Conservation (phyloP, 2,888 invertebrate genomes). For the Lasioglossum oenotherae region DNA sequence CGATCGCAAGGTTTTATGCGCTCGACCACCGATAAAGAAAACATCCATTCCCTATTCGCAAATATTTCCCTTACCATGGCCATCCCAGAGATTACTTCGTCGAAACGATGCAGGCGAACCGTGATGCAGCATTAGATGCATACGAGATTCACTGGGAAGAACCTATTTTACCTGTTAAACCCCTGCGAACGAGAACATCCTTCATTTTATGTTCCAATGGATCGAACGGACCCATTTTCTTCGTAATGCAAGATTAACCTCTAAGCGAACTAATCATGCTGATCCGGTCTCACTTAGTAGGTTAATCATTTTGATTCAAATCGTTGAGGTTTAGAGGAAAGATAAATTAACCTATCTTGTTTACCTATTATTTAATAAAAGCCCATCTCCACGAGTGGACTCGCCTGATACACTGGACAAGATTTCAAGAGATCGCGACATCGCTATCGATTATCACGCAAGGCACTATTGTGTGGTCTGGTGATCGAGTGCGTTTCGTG, state of each 20-base stretch:
- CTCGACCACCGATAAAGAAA: conserved; percentile 59
- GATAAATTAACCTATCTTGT: no score
- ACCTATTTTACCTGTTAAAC: neutral
- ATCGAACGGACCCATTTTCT: neutral
- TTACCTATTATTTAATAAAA: no score
- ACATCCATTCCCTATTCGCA: conserved; percentile 46
- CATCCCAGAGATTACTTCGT: conserved; percentile 45
- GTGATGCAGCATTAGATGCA: neutral
- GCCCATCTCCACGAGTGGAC: no score
- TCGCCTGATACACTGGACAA: no score
- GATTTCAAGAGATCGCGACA: no score
- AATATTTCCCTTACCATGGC: conserved; percentile 50
- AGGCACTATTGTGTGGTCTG: neutral
- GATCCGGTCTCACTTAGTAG: no score
- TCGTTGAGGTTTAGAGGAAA: no score
- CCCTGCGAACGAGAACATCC: neutral
- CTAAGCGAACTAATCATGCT: no score
- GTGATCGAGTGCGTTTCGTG: neutral
- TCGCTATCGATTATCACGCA: neutral
- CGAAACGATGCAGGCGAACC: neutral
- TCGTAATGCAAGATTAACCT: neutral
- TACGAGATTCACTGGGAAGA: conserved; percentile 21
- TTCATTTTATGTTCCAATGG: neutral
- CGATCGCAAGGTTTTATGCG: conserved; percentile 59
- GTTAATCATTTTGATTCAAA: no score